Conservation (phyloP, 37 sponge, comb jelly and placozoan genomes). For the Ianthella basta region DNA sequence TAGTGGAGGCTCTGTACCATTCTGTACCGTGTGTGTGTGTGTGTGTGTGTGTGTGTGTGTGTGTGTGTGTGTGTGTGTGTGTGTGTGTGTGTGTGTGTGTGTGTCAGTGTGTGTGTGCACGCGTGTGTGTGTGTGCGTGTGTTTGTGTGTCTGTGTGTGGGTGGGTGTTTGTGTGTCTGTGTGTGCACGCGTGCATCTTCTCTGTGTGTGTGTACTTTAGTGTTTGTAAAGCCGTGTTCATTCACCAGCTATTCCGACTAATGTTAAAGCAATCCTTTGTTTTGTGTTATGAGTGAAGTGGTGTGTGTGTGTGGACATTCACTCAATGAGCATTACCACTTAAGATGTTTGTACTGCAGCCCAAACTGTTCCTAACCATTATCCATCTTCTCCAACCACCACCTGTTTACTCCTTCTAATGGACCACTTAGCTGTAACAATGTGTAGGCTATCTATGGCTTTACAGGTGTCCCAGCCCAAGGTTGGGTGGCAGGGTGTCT, state of each 20-base stretch:
- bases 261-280: too few species aligned
- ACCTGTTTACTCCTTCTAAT: background rate
- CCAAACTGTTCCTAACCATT: background rate
- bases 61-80: conserved; percentile 6
- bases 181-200: conserved; percentile 14
- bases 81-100: background rate
- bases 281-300: background rate
- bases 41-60: conserved; percentile 29
- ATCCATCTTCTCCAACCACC: background rate
- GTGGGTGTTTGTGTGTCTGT: conserved; percentile 27
- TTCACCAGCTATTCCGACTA: too few species aligned
- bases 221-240: too few species aligned
- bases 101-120: background rate
- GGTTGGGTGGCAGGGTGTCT: conserved; percentile 1
- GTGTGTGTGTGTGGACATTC: conserved; percentile 22
- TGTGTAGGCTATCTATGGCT: background rate
- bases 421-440: background rate
- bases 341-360: background rate
- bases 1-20: too few species aligned
- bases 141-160: conserved; percentile 1
- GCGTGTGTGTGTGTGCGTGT: background rate
- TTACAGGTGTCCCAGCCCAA: background rate
- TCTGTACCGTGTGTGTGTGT: background rate
- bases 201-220: conserved; percentile 25
- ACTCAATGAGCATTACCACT: too few species aligned